Base-by-base conservation (phyloP, 2,888 invertebrate species). In the Torymus texanus region DNA sequence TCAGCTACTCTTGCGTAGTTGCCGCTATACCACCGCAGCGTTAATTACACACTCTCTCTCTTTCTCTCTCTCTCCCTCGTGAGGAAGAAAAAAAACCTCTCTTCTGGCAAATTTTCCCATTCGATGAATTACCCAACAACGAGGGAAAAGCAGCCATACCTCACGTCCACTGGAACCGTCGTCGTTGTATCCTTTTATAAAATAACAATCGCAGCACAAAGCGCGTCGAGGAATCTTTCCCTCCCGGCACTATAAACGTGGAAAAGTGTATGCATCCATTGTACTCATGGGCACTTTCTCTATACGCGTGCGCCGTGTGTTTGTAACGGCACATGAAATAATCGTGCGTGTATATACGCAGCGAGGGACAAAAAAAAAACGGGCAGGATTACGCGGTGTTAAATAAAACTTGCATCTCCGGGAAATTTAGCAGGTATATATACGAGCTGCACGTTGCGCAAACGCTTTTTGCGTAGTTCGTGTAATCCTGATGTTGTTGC, bases 111-210 rank as follows among this genome's bases (percentile, higher is more conserved):
- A 67, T 76, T 73, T 80, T 76, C 80, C 62, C 68, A 77, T 70
- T 77, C 77, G 63, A 74, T 77, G 70, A 68, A 76, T 77, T 77
- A 73, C 62, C 70, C n/a, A 72, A 76, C 59, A 41, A 51, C 75
- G 12, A 56, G 24, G 51, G 65, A 71, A 73, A 53, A n/a, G 11
- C 13, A 53, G 56, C 10, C n/a, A 56, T 29, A 29, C 21, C n/a
- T 21, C 56, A 16, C 18, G 21, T 51, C 59, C 70, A n/a, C 41
- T 1, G 18, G 8, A 21, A 41, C 21, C 3, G 41, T 41, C 41
- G 41, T 41, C 41, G 8, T 41, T 8, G 41, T 41, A 41, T 41
- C 3, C 67, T 50, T 55, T 65, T 61, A 71, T 66, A 66, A 55
- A 72, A 72, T 72, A 66, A 72, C 71, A 59, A 77, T 56, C 63